Conservation (phyloP, 2,888 invertebrate species). For the Graphium colonna region DNA sequence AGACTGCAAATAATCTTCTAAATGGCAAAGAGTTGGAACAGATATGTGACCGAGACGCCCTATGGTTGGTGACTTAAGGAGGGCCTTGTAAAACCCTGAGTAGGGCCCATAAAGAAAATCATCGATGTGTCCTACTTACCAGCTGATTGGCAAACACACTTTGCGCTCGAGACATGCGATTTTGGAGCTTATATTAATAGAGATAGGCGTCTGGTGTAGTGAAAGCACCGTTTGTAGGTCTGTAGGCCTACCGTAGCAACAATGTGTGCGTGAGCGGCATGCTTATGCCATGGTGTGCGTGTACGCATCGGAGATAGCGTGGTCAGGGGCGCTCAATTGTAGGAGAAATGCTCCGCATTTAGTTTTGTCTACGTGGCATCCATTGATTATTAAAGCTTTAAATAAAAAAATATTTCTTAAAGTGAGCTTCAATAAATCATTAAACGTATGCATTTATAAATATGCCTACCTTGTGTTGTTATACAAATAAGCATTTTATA, state of each 20-base stretch:
- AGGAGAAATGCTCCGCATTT: constrained; percentile 68
- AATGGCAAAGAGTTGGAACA: neutral
- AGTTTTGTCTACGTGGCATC: too few species aligned
- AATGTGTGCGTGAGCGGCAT: constrained; percentile 49
- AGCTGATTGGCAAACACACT: constrained; percentile 43
- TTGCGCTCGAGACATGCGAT: constrained; percentile 30
- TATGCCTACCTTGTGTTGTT: neutral
- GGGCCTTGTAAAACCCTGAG: constrained; percentile 59
- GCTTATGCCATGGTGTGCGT: constrained; percentile 52
- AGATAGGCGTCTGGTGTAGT: constrained; percentile 38
- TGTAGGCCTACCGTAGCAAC: constrained; percentile 61
- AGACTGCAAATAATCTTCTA: too few species aligned
- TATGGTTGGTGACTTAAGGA: constrained; percentile 32
- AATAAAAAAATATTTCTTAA: too few species aligned
- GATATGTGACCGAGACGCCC: neutral
- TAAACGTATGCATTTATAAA: too few species aligned
- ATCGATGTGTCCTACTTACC: constrained; percentile 64
- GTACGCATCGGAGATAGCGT: constrained; percentile 73
- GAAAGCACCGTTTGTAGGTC: constrained; percentile 73
- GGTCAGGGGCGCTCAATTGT: constrained; percentile 52
- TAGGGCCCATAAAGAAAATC: constrained; percentile 65
- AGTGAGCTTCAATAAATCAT: too few species aligned
- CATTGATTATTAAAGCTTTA: neutral
- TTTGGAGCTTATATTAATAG: constrained; percentile 27
- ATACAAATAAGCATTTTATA: neutral